Base-by-base conservation (phyloP, 2,797 vertebrate genomes). In the Oreochromis mossambicus region DNA sequence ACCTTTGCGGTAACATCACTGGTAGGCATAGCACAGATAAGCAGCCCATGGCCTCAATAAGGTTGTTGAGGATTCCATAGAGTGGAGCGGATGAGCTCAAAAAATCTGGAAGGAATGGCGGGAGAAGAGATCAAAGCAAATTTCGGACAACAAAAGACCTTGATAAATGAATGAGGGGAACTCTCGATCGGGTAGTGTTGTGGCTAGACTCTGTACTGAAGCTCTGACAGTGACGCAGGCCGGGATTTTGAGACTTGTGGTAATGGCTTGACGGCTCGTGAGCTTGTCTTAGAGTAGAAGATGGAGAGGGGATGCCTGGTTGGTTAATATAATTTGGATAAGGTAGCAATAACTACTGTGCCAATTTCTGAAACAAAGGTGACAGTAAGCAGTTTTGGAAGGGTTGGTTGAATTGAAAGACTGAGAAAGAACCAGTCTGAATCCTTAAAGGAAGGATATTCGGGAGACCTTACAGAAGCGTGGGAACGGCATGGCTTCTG, bases 151-250 rank as follows among this genome's bases (percentile, higher is more conserved):
- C 3, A 15, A 61, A 19, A 61, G 17, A 61, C 56, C 56, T 61
- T 61, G 29, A 61, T 7, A 61, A 17, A 19, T 61, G 17, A 61
- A 61, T 19, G 29, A 61, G 29, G 29, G 29, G 56, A 19, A 34
- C 56, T 34, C 29, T 61, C 0, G 2, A 61, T 61, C 9, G 0
- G 29, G 17, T 11, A 61, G 56, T 2, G 0, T 24, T 13, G 11
- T 24, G 52, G 21, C 56, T 61, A 34, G 17, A 34, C 15, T 61
- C 29, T 61, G 56, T 11, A 61, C 17, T 19, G 56, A 34, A 34
- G 29, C 17, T 19, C 17, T 61, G 56, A 61, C 17, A 34, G 56
- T 34, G 5, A 61, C 29, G 0, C 29, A 61, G 34, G 56, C 56
- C 0, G 5, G 56, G 56, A 58, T 58, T 58, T 58, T 58, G 56